These are phyloP conservation scores for Limanda limanda DNA, from an alignment of 2,113 vertebrate genomes.

Conservation along the genomic window DNA sequence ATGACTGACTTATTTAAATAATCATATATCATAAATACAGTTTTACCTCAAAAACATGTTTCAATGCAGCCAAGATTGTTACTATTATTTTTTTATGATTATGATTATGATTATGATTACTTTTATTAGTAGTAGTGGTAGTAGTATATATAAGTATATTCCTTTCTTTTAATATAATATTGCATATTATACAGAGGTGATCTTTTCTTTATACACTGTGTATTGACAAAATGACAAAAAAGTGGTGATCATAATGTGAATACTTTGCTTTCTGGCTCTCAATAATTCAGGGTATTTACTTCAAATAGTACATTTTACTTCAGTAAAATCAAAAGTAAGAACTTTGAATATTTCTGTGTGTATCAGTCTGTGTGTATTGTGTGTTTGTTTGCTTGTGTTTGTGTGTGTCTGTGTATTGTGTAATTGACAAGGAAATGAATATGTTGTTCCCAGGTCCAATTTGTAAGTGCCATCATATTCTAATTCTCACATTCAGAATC, in stretches of 20 bases:
- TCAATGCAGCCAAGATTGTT: not conserved
- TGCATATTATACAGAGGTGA: no score
- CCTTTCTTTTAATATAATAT: no score
- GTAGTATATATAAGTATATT: no score
- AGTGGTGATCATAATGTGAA: no score
- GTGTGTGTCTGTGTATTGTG: not conserved
- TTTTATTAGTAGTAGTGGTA: no score
- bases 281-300: not conserved
- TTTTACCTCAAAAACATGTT: not conserved
- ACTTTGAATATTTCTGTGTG: not conserved
- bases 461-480: not conserved
- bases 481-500: conserved; percentile 7
- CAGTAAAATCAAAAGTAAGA: not conserved
- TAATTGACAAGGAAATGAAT: not conserved
- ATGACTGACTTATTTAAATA: not conserved
- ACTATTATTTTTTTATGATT: no score
- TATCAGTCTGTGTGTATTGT: not conserved
- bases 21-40: not conserved
- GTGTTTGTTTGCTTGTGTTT: no score
- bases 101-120: no score
- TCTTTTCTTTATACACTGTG: no score
- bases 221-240: no score
- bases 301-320: not conserved
- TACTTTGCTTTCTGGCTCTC: not conserved
- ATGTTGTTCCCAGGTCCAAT: not conserved